Evolutionary conservation across 2,888 invertebrate genomes (phyloP), one percentile per base, ranked within the genome.

Genomic region (Cremastobaeus sp.): DNA sequence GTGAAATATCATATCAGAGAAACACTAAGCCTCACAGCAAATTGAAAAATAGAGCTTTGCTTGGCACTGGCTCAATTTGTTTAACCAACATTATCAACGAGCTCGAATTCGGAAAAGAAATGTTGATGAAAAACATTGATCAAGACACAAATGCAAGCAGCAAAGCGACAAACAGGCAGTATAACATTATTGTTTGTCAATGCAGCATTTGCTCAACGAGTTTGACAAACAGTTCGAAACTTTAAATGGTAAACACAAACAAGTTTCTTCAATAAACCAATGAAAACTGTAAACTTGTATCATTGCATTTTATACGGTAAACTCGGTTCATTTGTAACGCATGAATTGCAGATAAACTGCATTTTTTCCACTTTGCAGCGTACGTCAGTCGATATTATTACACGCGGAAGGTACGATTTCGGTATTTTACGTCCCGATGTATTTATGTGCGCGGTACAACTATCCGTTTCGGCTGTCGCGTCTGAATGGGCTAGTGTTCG

Each of bases 371-470:
- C 47, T 35, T 32, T 20, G 25, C 48, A 41, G 57, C 32, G 37
- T 55, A 71, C 28, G 50, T 71, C 50, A 62, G 12, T 15, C 41
- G 32, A 32, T 15, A 59, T 59, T 52, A 72, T 66, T 64, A 72
- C 57, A 64, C 35, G 41, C 55, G 64, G 74, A 69, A 55, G 60
- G 65, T 72, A 41, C 60, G 60, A 72, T 72, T 59, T 68, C 70
- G 69, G 60, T 72, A 76, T 72, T 76, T 70, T 69, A 69, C 64
- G 65, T 70, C 50, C 28, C 60, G 47, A 55, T 69, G 66, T 76
- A 73, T 76, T 76, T 76, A 76, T 76, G 73, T 76, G 65, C 69
- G 69, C 65, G 65, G 71, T 74, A 71, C 57, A 76, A 71, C 76
- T 76, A 71, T 74, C 70, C 73, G 71, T 76, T 76, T 71, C 69